Evolutionary conservation across 1,140 invertebrate species (phyloP).

Genomic region (Aporrectodea caliginosa): DNA sequence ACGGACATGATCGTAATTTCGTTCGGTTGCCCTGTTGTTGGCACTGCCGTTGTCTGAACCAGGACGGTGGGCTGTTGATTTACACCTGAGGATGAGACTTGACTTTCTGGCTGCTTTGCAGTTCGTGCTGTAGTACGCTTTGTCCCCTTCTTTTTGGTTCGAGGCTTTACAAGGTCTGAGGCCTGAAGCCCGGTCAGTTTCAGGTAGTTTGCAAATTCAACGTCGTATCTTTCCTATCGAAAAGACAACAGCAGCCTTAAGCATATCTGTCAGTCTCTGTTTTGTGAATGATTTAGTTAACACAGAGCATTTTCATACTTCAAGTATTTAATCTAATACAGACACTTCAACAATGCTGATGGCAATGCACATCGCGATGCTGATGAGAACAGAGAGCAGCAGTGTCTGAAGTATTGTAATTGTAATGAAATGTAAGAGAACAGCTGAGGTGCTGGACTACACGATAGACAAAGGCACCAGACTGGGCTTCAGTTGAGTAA

Average conservation of each 20-base stretch:
- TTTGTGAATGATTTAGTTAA: background rate
- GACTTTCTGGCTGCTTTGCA: background rate
- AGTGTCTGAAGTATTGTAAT: too few relatives aligned
- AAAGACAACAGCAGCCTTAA: background rate
- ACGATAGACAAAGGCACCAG: too few relatives aligned
- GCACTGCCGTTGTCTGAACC: background rate
- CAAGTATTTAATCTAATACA: background rate
- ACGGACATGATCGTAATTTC: too few relatives aligned
- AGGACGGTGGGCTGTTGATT: background rate
- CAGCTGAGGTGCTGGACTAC: too few relatives aligned
- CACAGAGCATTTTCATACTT: background rate
- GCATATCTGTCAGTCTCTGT: background rate
- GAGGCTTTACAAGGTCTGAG: conserved; percentile 23
- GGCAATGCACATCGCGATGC: too few relatives aligned
- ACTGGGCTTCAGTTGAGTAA: too few relatives aligned
- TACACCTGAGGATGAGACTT: background rate
- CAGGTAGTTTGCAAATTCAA: conserved; percentile 18
- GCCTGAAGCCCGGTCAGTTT: conserved; percentile 24
- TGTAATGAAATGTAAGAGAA: too few relatives aligned
- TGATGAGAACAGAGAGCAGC: too few relatives aligned
- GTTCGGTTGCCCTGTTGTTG: background rate
- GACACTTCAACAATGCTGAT: too few relatives aligned
- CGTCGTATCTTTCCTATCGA: conserved; percentile 23
- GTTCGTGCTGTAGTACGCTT: background rate
- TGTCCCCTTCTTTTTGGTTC: conserved; percentile 14